Evolutionary conservation across 2,888 invertebrate genomes (phyloP), one percentile per base, ranked within the genome.

Genomic region (Drosophila mimica): DNA sequence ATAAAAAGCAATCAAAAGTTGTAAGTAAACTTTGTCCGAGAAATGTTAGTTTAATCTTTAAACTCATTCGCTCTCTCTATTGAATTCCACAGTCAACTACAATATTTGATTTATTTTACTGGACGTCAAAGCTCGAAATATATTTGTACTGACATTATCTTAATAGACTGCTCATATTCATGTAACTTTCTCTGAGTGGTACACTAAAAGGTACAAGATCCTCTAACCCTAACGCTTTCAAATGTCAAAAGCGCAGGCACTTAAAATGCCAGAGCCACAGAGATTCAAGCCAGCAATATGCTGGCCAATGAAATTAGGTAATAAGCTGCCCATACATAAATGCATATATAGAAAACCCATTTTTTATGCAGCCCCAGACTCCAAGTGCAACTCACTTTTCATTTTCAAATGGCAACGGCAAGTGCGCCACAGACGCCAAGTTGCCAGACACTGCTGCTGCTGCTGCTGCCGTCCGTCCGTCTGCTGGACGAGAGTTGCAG

Each of bases 381-480:
- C 87, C 85, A 77, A 80, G 79, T 82, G 84, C 82, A 82, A 74
- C 80, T 83, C 86, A 88, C 88, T 88, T 88, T 86, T 84, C 86
- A 86, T 89, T 89, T 86, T 68, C 82, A 89, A 89, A 83, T 82
- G 89, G 88, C 88, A 81, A 86, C 76, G 81, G 88, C 88, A 89
- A 89, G 89, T 88, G 88, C 86, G 81, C 74, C 76, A 67, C 88
- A 75, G 66, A 71, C 70, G 56, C 60, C 65, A 53, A 61, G 52
- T 46, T 52, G 46, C 46, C 70, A 69, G 54, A 36, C 40, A 34
- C 48, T 28, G 49, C 43, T 58, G 46, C 15, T 25, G 38, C 25
- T 25, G 25, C 36, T 4, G 33, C 33, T 38, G 38, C 38, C 4
- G 38, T n/a, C 38, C 8, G 73, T 67, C 59, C 38, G 62, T 72